Percentiles rank a stretch among this genome's conserved stretches.
Evolutionary conservation across 2,797 vertebrate species (phyloP).

Genomic region (Hydrolagus colliei): DNA sequence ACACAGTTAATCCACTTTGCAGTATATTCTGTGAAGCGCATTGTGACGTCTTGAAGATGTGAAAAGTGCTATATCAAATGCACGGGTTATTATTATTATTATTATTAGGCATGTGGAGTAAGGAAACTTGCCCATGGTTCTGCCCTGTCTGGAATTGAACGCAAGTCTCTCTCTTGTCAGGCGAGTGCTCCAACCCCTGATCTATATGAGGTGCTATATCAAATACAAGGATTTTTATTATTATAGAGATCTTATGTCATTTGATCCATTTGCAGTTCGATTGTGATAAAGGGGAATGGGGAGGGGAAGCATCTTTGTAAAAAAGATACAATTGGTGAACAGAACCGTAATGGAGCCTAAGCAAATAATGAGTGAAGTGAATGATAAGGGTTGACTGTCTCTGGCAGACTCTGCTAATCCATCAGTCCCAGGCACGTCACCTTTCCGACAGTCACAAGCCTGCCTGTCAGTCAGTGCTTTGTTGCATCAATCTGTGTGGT

Average conservation of each 20-base stretch:
- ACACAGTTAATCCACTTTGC: too few species aligned
- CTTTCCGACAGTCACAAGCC: slow-evolving; percentile 5
- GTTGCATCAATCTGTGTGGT: neutral
- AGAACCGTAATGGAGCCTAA: neutral
- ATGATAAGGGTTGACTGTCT: slow-evolving; percentile 14
- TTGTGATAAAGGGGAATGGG: neutral
- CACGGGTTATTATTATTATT: too few species aligned
- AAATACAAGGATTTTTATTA: neutral
- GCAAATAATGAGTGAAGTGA: slow-evolving; percentile 24
- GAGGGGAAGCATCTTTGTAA: neutral
- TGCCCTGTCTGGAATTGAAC: too few species aligned
- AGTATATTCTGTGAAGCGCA: too few species aligned
- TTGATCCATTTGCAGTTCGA: neutral
- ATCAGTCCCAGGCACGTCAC: neutral
- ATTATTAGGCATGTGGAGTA: too few species aligned
- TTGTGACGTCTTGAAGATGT: too few species aligned
- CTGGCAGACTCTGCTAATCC: slow-evolving; percentile 22
- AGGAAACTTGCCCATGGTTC: too few species aligned
- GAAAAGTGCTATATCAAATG: too few species aligned
- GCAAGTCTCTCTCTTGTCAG: too few species aligned
- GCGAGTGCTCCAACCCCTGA: too few species aligned
- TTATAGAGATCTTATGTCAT: neutral
- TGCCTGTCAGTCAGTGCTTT: slow-evolving; percentile 12
- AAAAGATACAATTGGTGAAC: neutral
- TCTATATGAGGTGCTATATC: too few species aligned